phyloP scores from a whole-genome alignment of 2,797 vertebrate species.

The Ceryle rudis region DNA sequence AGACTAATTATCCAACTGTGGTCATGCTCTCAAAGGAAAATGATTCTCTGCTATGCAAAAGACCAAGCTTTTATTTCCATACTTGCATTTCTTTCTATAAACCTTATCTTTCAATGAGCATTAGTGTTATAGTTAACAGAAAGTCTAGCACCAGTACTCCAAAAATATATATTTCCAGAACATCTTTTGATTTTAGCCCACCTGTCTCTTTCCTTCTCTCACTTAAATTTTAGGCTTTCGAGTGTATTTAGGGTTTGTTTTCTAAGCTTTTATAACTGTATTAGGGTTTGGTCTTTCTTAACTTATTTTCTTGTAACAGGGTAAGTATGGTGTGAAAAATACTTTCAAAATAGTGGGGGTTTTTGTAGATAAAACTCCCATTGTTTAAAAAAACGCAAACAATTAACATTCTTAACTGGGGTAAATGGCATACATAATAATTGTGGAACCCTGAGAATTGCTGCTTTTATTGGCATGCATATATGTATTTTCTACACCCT shows the following conservation, averaged over 20 bases:
- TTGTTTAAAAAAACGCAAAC: too few species aligned
- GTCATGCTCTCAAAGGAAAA: neutral
- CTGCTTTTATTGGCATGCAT: neutral
- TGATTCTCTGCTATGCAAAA: neutral
- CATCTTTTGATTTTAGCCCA: neutral
- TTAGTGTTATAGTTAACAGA: neutral
- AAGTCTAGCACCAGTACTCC: neutral
- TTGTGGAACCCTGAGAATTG: neutral
- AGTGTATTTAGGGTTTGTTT: neutral
- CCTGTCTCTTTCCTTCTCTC: neutral
- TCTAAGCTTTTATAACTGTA: neutral
- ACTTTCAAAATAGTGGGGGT: neutral
- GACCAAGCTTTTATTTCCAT: neutral
- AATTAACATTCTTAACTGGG: neutral
- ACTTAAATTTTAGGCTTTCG: neutral
- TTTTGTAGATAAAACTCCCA: accelerated
- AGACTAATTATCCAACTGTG: conserved; percentile 25
- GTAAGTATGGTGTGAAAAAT: neutral
- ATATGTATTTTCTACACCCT: neutral
- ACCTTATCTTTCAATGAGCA: neutral
- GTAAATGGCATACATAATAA: neutral
- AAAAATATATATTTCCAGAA: neutral
- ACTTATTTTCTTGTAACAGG: neutral
- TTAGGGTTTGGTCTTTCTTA: neutral
- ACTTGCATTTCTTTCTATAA: neutral